Conservation (phyloP, 2,888 invertebrate genomes). For the Drosophila greeni region DNA sequence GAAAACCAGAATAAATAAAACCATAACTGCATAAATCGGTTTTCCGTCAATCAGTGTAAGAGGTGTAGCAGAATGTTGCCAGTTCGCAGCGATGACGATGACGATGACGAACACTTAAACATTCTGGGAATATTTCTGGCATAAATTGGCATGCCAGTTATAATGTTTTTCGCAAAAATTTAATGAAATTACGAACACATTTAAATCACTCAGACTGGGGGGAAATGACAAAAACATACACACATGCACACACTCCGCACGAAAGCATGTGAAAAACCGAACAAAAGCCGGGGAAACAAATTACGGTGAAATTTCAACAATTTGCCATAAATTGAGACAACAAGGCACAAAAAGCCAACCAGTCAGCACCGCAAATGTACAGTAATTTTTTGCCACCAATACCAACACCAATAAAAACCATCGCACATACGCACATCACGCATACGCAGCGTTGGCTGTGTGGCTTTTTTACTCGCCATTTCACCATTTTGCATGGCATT, state of each 20-base stretch:
- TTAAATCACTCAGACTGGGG: conserved; percentile 56
- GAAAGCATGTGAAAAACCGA: conserved; percentile 41
- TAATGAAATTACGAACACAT: conserved; percentile 63
- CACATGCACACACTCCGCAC: conserved; percentile 37
- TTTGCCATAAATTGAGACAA: conserved; percentile 75
- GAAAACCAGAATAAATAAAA: conserved; percentile 2
- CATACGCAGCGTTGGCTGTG: conserved; percentile 52
- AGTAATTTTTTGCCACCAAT: conserved; percentile 68
- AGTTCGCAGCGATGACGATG: conserved; percentile 39
- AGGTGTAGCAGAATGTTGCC: conserved; percentile 10
- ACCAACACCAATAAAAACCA: conserved; percentile 28
- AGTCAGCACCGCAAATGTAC: conserved; percentile 69
- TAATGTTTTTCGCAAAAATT: conserved; percentile 53
- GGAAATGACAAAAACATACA: conserved; percentile 52
- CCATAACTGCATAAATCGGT: conserved; percentile 4
- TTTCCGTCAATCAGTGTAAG: conserved; percentile 17
- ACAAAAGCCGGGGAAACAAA: conserved; percentile 56
- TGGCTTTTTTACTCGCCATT: conserved; percentile 5
- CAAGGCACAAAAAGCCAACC: conserved; percentile 66
- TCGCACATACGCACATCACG: conserved; percentile 44
- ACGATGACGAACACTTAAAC: conserved; percentile 49
- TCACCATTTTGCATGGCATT: conserved; percentile 30
- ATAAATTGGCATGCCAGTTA: conserved; percentile 57
- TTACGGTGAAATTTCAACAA: conserved; percentile 69
- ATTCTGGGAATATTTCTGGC: conserved; percentile 66